Conservation (phyloP, 2,797 vertebrate species). For the Carduelis carduelis region DNA sequence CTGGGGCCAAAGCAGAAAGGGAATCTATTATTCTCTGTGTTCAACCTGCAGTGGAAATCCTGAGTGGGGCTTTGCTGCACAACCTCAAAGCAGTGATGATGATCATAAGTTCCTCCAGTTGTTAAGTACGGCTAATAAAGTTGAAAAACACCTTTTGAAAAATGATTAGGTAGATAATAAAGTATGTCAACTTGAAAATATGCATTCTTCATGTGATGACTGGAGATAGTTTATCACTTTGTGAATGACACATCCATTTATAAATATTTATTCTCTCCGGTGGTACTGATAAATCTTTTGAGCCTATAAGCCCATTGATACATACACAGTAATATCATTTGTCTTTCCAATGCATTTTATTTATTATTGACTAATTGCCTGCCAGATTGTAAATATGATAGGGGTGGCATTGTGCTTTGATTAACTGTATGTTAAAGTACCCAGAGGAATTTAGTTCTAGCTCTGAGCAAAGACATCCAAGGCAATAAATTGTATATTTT, state of each 20-base stretch:
- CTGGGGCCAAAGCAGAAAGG: not conserved
- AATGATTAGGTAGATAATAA: constrained; percentile 68
- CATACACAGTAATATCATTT: constrained; percentile 50
- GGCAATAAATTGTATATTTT: constrained; percentile 75
- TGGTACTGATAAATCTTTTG: constrained; percentile 72
- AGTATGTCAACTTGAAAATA: constrained; percentile 63
- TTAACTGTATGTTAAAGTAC: constrained; percentile 73
- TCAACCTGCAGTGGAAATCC: not conserved
- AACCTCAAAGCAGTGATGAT: not conserved
- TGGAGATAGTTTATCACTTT: constrained; percentile 63
- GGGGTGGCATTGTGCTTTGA: constrained; percentile 71
- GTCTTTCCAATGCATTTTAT: constrained; percentile 69
- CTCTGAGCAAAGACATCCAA: constrained; percentile 71
- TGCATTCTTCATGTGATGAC: constrained; percentile 63
- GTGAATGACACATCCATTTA: constrained; percentile 64
- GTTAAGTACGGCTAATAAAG: constrained; percentile 58
- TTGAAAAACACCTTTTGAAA: constrained; percentile 65
- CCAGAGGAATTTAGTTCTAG: constrained; percentile 68
- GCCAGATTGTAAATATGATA: constrained; percentile 75
- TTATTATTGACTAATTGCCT: constrained; percentile 77
- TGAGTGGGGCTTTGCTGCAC: not conserved
- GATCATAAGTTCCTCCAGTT: constrained; percentile 27
- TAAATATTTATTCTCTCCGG: constrained; percentile 72
- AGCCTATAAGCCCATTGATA: constrained; percentile 68
- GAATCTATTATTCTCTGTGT: not conserved